These are phyloP conservation scores for Bombus vancouverensis DNA, from an alignment of 1,140 invertebrate species.

Conservation along the genomic window DNA sequence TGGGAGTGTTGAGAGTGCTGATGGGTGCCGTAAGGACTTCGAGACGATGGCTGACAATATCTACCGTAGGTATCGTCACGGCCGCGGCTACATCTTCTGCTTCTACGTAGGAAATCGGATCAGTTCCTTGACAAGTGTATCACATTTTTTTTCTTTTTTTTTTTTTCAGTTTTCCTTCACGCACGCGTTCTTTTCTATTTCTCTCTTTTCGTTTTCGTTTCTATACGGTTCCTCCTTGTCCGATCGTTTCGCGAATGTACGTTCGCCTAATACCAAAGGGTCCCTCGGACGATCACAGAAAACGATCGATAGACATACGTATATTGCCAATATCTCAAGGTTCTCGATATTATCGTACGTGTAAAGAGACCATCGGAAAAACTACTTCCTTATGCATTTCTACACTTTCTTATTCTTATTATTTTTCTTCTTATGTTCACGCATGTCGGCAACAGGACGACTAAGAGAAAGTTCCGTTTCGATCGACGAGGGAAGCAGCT, in stretches of 20 bases:
- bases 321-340: too few relatives aligned
- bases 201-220: neutral
- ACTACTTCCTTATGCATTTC: too few relatives aligned
- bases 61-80: slow-evolving; percentile 89
- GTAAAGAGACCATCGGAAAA: too few relatives aligned
- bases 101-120: slow-evolving; percentile 78
- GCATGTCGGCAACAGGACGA: too few relatives aligned
- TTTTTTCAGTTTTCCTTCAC: neutral
- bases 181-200: neutral
- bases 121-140: slow-evolving; percentile 46
- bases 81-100: slow-evolving; percentile 82
- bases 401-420: too few relatives aligned
- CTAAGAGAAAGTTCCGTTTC: too few relatives aligned
- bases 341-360: too few relatives aligned
- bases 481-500: too few relatives aligned
- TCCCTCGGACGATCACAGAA: too few relatives aligned
- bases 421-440: too few relatives aligned
- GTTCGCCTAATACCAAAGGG: too few relatives aligned
- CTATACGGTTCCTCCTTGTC: neutral
- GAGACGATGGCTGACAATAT: slow-evolving; percentile 88
- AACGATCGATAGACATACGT: too few relatives aligned
- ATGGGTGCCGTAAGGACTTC: slow-evolving; percentile 83
- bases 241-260: neutral
- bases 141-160: neutral
- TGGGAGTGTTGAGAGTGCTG: slow-evolving; percentile 82